Percentiles rank a stretch among this genome's conserved stretches.
Evolutionary conservation across 2,888 invertebrate genomes (phyloP).

Genomic region (Pseudolycoriella hygida): DNA sequence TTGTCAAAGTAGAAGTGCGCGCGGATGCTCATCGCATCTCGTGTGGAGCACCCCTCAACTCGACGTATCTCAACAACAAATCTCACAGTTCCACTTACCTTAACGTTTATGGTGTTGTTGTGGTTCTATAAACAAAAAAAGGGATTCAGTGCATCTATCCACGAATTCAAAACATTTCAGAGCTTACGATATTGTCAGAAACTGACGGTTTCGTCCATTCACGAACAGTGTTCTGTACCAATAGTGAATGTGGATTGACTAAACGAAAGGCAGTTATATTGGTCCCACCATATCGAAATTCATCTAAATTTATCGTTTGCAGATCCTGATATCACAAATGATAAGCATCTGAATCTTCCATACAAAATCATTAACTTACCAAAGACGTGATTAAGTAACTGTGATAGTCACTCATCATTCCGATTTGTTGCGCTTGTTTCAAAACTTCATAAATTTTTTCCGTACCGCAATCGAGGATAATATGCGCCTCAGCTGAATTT

Average conservation of each 20-base stretch:
- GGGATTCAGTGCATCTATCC: no score
- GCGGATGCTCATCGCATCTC: no score
- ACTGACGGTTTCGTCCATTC: slow-evolving; percentile 47
- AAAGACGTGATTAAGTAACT: slow-evolving; percentile 85
- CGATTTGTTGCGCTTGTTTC: slow-evolving; percentile 88
- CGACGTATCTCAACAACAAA: no score
- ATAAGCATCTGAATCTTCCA: slow-evolving; percentile 20
- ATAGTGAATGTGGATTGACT: slow-evolving; percentile 67
- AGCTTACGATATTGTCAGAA: slow-evolving; percentile 32
- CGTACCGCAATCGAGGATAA: slow-evolving; percentile 76
- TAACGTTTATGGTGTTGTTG: no score
- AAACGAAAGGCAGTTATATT: slow-evolving; percentile 88
- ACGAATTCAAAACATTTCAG: slow-evolving; percentile 16
- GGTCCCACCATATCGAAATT: slow-evolving; percentile 87
- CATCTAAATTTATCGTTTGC: slow-evolving; percentile 79
- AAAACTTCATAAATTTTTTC: slow-evolving; percentile 72
- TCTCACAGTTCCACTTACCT: no score
- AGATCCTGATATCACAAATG: slow-evolving; percentile 42
- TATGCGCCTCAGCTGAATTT: slow-evolving; percentile 79
- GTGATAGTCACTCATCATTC: slow-evolving; percentile 93
- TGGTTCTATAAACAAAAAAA: no score
- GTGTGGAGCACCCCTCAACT: no score
- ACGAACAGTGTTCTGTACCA: slow-evolving; percentile 57
- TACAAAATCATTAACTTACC: slow-evolving; percentile 33
- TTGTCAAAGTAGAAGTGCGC: no score